A percentile compares a stretch with the other conserved stretches of the same genome.
Evolutionary conservation across 2,113 vertebrate species (phyloP).

Genomic region (Isichthys henryi): DNA sequence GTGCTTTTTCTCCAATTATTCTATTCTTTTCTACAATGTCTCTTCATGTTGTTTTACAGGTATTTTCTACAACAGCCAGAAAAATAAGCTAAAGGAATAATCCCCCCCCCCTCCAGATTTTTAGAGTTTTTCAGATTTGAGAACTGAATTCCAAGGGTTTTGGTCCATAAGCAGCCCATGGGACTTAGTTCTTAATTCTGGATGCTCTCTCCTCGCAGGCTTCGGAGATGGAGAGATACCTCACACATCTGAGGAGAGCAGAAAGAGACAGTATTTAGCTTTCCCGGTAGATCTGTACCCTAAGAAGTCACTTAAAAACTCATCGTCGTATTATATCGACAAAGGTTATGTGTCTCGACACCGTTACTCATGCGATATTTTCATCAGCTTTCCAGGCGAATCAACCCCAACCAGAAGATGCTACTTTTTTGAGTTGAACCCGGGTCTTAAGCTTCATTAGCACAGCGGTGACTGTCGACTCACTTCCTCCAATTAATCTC

Average conservation of each 20-base stretch:
- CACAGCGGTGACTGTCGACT: background rate
- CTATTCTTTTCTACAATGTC: background rate
- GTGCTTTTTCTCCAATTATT: background rate
- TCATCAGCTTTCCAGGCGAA: background rate
- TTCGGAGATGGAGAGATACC: too few species aligned
- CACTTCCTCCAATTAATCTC: background rate
- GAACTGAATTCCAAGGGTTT: constrained; percentile 52
- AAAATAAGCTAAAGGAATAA: background rate
- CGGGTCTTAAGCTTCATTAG: background rate
- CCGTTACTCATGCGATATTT: background rate
- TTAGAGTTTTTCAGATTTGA: constrained; percentile 41
- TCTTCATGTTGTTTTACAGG: background rate
- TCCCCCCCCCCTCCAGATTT: background rate
- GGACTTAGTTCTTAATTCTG: constrained; percentile 46
- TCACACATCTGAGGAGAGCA: background rate
- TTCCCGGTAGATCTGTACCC: background rate
- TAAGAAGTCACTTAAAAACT: background rate
- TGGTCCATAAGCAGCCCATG: constrained; percentile 31
- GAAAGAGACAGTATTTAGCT: background rate
- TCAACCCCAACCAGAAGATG: background rate
- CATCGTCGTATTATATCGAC: background rate
- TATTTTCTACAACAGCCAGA: background rate
- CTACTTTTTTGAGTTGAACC: background rate
- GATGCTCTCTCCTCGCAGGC: constrained; percentile 19
- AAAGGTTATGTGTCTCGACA: background rate